Percentiles rank a stretch among this genome's conserved stretches.
phyloP scores from a whole-genome alignment of 2,797 vertebrate genomes.

The Eurystomus glaucurus region DNA sequence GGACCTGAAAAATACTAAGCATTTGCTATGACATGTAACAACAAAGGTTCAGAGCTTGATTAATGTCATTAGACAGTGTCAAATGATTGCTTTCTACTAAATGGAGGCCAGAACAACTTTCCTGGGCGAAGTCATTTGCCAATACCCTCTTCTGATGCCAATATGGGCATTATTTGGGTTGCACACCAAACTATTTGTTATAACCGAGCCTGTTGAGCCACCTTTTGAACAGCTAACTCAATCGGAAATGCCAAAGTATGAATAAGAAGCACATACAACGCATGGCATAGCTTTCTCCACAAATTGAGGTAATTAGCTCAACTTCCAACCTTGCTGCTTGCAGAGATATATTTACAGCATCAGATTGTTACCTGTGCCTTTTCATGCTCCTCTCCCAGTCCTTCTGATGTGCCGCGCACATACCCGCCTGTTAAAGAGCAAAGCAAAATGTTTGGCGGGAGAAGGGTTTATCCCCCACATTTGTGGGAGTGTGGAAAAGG shows the following conservation, averaged over 20 bases:
- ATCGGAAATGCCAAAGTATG: fast-evolving
- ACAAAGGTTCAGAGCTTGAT: slow-evolving; percentile 48
- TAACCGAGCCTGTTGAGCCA: background rate
- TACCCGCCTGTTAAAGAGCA: background rate
- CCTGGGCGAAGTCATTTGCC: background rate
- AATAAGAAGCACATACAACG: background rate
- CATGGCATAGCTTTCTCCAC: background rate
- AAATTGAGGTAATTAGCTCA: background rate
- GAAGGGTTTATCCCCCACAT: background rate
- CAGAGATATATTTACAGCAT: background rate
- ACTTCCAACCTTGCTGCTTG: background rate
- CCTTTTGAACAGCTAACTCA: background rate
- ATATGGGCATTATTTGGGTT: background rate
- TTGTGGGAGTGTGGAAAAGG: background rate
- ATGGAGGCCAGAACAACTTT: slow-evolving; percentile 14
- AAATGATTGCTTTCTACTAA: slow-evolving; percentile 7
- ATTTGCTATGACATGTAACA: slow-evolving; percentile 34
- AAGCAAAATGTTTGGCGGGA: background rate
- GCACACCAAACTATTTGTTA: background rate
- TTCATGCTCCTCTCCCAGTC: background rate
- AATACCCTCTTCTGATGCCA: background rate
- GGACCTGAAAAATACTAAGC: slow-evolving; percentile 25
- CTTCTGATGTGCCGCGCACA: background rate
- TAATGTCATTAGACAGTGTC: slow-evolving; percentile 10
- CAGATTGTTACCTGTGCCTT: background rate